phyloP scores from a whole-genome alignment of 2,113 vertebrate species.

The Poeciliopsis turrubarensis region DNA sequence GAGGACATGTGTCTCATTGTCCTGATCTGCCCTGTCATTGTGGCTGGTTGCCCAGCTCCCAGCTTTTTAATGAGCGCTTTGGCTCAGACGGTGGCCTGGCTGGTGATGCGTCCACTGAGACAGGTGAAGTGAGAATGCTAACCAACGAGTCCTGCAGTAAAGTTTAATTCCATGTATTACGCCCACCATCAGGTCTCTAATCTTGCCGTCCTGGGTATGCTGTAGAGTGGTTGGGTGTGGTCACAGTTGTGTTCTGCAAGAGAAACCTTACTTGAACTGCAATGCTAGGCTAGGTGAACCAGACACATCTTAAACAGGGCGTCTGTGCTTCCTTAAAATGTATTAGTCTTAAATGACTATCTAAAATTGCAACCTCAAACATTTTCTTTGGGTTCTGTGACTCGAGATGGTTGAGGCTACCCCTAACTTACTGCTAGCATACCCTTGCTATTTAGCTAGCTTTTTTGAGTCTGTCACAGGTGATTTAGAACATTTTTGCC shows the following conservation, averaged over 20 bases:
- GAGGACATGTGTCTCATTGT: slow-evolving; percentile 52
- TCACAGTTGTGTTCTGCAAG: not conserved
- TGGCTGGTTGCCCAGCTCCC: slow-evolving; percentile 47
- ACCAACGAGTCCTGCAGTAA: not conserved
- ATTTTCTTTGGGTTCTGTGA: no score
- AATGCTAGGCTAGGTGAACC: slow-evolving; percentile 5
- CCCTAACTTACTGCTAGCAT: no score
- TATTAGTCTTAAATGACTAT: no score
- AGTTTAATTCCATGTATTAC: not conserved
- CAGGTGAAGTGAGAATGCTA: slow-evolving; percentile 8
- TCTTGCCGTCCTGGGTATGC: not conserved
- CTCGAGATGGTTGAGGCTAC: no score
- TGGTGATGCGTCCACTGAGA: slow-evolving; percentile 46
- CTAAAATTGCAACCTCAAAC: no score
- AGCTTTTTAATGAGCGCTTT: slow-evolving; percentile 54
- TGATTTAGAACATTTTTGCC: no score
- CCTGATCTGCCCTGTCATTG: slow-evolving; percentile 60
- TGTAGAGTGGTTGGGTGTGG: slow-evolving; percentile 14
- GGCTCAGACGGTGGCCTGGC: slow-evolving; percentile 49
- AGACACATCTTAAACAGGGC: slow-evolving; percentile 6
- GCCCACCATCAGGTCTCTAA: not conserved
- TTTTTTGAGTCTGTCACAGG: no score
- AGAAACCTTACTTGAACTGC: not conserved
- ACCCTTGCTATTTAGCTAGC: no score
- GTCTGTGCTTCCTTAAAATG: no score